phyloP scores from a whole-genome alignment of 2,888 invertebrate genomes.

The Nebria brevicollis region DNA sequence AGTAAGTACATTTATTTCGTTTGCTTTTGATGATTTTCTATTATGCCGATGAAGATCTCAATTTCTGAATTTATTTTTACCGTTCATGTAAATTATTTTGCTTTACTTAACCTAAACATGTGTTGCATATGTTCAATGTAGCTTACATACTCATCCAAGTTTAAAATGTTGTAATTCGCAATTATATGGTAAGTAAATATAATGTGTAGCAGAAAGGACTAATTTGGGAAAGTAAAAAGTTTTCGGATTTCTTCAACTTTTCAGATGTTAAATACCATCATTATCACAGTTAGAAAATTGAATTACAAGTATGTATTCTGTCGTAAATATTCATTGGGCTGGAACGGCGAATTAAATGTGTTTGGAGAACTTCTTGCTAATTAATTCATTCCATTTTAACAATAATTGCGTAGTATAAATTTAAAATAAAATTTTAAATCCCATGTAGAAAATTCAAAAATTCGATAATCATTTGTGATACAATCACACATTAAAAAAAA shows the following conservation, averaged over 20 bases:
- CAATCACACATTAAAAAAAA: too few species aligned
- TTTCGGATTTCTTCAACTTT: not conserved
- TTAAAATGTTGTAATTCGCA: not conserved
- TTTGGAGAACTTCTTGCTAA: not conserved
- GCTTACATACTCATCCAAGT: not conserved
- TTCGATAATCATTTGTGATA: too few species aligned
- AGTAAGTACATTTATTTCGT: too few species aligned
- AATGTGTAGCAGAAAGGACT: not conserved
- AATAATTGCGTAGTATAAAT: not conserved
- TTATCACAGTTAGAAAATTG: slow-evolving; percentile 19
- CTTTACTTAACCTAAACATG: too few species aligned
- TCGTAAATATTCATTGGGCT: slow-evolving; percentile 9
- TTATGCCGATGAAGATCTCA: too few species aligned
- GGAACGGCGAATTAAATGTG: slow-evolving; percentile 11
- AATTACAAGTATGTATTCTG: not conserved
- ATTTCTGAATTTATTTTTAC: too few species aligned
- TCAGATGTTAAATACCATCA: slow-evolving; percentile 41
- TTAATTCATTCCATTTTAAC: not conserved
- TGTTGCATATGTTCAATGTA: too few species aligned
- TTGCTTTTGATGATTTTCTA: too few species aligned
- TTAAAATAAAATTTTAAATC: too few species aligned
- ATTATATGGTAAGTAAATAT: not conserved
- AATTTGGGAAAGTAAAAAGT: not conserved
- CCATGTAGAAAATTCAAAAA: too few species aligned
- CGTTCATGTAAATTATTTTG: too few species aligned